Evolutionary conservation across 2,113 vertebrate genomes (phyloP).

Genomic region (Laterallus jamaicensis): DNA sequence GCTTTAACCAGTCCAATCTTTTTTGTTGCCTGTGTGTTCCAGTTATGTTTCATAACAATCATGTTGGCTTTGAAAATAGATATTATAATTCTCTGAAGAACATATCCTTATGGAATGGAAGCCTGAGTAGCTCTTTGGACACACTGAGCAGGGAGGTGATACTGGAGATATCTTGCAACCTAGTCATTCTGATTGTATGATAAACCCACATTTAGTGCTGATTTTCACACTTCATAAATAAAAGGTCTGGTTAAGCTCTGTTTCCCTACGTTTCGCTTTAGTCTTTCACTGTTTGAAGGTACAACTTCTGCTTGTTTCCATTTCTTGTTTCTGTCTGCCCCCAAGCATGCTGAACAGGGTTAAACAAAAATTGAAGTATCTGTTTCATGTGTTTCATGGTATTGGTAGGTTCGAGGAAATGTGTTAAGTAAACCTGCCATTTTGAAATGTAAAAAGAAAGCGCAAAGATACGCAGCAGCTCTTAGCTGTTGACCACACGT

Average conservation of each 20-base stretch:
- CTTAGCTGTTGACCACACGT: neutral
- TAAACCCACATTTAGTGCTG: neutral
- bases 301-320: neutral
- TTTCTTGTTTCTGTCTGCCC: neutral
- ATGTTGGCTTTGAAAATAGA: neutral
- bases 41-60: neutral
- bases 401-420: neutral
- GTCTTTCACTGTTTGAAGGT: neutral
- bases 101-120: neutral
- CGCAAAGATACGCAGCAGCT: neutral
- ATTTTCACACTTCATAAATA: neutral
- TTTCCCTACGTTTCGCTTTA: neutral
- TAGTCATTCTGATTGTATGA: neutral
- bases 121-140: neutral
- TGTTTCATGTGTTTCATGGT: neutral
- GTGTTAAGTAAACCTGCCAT: neutral
- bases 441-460: neutral
- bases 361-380: neutral
- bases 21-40: neutral
- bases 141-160: neutral
- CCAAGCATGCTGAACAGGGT: neutral
- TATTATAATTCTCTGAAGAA: neutral
- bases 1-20: neutral
- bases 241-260: neutral
- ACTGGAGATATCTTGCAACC: neutral